Evolutionary conservation across 2,797 vertebrate genomes (phyloP).

Genomic region (Notamacropus eugenii): DNA sequence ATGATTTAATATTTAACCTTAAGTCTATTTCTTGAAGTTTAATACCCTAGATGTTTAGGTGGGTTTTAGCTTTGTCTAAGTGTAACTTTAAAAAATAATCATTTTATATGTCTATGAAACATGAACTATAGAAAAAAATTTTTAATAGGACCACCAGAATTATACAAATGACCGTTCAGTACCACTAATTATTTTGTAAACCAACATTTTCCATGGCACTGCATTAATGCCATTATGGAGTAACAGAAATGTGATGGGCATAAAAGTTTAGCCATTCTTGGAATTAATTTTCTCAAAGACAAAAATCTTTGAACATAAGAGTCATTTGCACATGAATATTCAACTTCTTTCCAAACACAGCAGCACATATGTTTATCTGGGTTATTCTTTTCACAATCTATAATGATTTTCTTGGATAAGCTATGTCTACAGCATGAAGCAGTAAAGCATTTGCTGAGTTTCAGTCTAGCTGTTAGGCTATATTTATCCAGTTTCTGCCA

Average conservation of each 20-base stretch:
- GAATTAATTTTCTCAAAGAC: not conserved
- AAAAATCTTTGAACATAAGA: not conserved
- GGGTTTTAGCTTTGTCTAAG: not conserved
- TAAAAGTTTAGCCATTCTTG: not conserved
- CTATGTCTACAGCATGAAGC: not conserved
- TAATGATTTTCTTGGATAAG: not conserved
- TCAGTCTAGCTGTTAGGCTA: not conserved
- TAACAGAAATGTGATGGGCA: not conserved
- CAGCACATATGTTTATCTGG: not conserved
- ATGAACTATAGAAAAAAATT: not conserved
- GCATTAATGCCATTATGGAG: not conserved
- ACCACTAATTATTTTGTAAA: not conserved
- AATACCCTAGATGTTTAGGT: not conserved
- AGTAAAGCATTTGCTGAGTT: not conserved
- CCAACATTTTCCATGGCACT: not conserved
- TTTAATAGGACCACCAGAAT: not conserved
- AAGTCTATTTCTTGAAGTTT: not conserved
- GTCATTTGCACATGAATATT: not conserved
- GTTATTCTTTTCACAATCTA: not conserved
- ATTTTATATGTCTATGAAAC: not conserved
- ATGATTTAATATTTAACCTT: not conserved
- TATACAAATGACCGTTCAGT: not conserved
- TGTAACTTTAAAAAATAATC: not conserved
- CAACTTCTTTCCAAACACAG: not conserved
- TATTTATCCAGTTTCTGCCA: not conserved